These are phyloP conservation scores for Shinisaurus crocodilurus DNA, from an alignment of 2,113 vertebrate genomes.

Conservation along the genomic window DNA sequence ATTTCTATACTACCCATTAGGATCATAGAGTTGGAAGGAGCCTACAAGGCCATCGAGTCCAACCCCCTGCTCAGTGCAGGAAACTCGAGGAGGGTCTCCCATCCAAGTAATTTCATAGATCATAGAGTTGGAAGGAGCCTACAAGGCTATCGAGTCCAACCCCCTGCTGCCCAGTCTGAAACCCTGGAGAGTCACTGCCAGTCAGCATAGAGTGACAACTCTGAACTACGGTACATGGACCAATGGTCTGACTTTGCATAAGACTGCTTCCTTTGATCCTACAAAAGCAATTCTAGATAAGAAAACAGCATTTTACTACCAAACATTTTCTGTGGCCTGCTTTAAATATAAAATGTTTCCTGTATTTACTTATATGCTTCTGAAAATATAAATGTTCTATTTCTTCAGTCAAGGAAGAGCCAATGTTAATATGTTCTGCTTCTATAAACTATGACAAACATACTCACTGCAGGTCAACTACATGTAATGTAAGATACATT, in stretches of 20 bases:
- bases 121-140: too few species aligned
- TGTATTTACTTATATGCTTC: background rate
- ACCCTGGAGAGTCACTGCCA: background rate
- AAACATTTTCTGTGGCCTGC: background rate
- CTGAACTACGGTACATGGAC: background rate
- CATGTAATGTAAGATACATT: background rate
- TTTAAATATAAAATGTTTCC: background rate
- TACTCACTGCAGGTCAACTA: background rate
- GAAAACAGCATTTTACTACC: background rate
- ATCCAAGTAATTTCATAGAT: too few species aligned
- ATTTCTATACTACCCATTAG: too few species aligned
- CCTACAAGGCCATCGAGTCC: too few species aligned
- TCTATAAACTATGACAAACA: background rate
- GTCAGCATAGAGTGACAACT: background rate
- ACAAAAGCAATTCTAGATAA: background rate
- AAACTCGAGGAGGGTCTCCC: too few species aligned
- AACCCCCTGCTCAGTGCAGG: too few species aligned
- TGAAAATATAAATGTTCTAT: background rate
- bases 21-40: too few species aligned
- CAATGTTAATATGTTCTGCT: background rate
- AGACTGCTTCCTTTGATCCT: background rate
- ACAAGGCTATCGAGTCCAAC: too few species aligned
- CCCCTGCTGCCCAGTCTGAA: too few species aligned
- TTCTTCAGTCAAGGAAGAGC: background rate
- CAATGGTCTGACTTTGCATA: background rate